Evolutionary conservation across 2,797 vertebrate species (phyloP), one percentile per base, ranked within the genome.

Genomic region (Odontamblyopus lacepedii): DNA sequence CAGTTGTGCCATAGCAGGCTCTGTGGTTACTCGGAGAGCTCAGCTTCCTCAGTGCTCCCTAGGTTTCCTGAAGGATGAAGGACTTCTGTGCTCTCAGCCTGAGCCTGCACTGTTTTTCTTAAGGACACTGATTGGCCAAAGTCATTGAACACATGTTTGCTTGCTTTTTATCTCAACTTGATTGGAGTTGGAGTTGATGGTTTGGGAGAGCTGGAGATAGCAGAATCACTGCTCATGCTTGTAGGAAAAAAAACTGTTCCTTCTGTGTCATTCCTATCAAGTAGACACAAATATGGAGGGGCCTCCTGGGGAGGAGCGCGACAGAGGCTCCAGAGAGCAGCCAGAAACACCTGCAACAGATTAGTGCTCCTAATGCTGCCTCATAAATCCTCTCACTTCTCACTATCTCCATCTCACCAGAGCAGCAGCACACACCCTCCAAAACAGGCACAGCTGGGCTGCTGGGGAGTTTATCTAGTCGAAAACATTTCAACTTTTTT

Each of bases 301-400:
- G 89, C 92, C 93, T 92, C 87, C 78, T 74, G 78, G 83, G 84
- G 79, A 84, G 85, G 74, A 79, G 85, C 83, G 82, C 75, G 76
- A 82, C 80, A 85, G 73, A 72, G 77, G 89, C 83, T 85, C 83
- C 86, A 79, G 91, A 92, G 87, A 90, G 85, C 88, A 88, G 91
- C 88, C 92, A 92, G 91, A 89, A 94, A 93, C 94, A 95, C 94
- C 94, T 95, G 94, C 93, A 94, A 94, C 85, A 94, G 93, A 95
- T 95, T 94, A 95, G 92, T 87, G 88, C 78, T 91, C 74, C 87
- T 93, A 94, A 94, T 93, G 90, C 89, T 50, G 67, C 83, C 90
- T 88, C 92, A 94, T 94, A 94, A 94, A 94, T 94, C 92, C 92
- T 91, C 88, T 91, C 91, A 90, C 89, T 89, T 87, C 86, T 76